These are phyloP conservation scores for Nebria salina DNA, from an alignment of 2,888 invertebrate species.

Conservation along the genomic window DNA sequence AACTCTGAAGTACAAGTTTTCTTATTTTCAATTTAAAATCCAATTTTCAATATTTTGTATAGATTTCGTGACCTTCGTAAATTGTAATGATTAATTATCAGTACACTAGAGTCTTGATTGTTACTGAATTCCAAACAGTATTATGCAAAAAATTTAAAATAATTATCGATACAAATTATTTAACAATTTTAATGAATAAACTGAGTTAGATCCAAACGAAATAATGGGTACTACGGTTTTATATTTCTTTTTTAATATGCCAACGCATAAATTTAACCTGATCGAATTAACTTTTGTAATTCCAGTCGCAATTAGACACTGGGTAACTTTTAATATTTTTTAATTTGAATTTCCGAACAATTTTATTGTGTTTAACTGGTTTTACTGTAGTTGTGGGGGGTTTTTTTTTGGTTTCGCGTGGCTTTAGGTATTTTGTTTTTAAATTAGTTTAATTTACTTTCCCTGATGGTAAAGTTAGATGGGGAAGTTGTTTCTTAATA, in stretches of 20 bases:
- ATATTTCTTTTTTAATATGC: not conserved
- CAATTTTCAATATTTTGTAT: not conserved
- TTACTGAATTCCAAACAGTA: not conserved
- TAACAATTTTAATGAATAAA: not conserved
- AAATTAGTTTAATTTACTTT: not conserved
- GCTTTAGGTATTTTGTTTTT: not conserved
- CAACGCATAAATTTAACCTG: not conserved
- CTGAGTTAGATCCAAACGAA: not conserved
- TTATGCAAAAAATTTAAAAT: not conserved
- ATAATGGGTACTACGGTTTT: not conserved
- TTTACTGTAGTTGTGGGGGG: not conserved
- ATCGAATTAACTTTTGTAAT: not conserved
- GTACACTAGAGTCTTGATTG: not conserved
- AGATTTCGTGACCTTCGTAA: not conserved
- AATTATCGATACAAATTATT: not conserved
- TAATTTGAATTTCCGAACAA: not conserved
- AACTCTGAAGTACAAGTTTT: not conserved
- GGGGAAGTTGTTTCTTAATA: not conserved
- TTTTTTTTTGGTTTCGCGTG: not conserved
- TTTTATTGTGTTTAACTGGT: not conserved
- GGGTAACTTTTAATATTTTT: not conserved
- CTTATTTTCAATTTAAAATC: constrained; percentile 1
- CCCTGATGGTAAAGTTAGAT: not conserved
- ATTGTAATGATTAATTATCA: not conserved
- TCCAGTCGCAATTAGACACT: not conserved